Evolutionary conservation across 2,888 invertebrate genomes (phyloP).

Genomic region (Tipula unca): DNA sequence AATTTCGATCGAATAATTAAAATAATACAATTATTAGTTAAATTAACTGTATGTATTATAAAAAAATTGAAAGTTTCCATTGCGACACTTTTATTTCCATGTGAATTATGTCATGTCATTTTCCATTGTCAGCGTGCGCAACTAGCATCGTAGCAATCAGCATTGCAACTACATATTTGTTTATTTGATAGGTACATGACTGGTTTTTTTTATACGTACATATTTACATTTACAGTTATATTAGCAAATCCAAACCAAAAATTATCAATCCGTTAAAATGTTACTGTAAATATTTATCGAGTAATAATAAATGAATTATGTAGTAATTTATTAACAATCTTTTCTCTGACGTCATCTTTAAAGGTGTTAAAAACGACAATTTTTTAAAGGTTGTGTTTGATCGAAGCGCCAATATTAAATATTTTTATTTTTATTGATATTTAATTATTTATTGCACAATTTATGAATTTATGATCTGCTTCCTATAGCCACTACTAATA

Average conservation of each 20-base stretch:
- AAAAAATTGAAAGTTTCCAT: neutral
- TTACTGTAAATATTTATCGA: neutral
- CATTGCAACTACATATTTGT: neutral
- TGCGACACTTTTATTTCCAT: neutral
- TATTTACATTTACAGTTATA: neutral
- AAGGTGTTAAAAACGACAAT: neutral
- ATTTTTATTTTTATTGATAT: neutral
- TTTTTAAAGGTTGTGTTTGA: neutral
- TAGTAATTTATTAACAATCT: too few species aligned
- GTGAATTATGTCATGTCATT: neutral
- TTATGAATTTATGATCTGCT: too few species aligned
- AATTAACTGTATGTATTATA: neutral
- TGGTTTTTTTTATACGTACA: neutral
- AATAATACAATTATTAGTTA: neutral
- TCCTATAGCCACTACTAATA: too few species aligned
- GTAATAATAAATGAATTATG: neutral
- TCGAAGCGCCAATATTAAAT: neutral
- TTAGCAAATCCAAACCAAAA: neutral
- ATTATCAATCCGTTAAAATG: neutral
- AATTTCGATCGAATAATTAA: neutral
- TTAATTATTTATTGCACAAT: too few species aligned
- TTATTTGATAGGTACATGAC: neutral
- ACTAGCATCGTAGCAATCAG: neutral
- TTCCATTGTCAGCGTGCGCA: neutral
- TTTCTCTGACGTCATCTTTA: neutral